Base-by-base conservation (phyloP, 2,888 invertebrate species). In the Hydrotaea cyrtoneurina region DNA sequence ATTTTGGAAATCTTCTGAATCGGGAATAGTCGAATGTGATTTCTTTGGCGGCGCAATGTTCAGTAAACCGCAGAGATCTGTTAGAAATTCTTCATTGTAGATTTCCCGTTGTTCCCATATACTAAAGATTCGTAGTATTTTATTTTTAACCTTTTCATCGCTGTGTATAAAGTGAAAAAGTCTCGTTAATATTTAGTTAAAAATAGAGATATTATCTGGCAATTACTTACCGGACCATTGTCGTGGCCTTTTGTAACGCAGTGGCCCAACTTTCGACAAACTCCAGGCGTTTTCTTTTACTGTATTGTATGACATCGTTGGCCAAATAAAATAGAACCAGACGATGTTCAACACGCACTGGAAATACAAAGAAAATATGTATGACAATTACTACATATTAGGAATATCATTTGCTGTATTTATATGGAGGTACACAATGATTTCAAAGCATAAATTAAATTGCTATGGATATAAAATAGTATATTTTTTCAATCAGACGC, bases 301-400 rank as follows among this genome's bases (percentile, higher is more conserved):
- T 97, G 92, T 98, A 98, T 92, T 99, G 99, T 87, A 99, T 97
- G 76, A 99, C 98, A 94, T 99, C 99, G 93, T 99, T 99, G 19
- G 98, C 98, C 90, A 99, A 93, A 92, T 99, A 98, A 92, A 99
- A 98, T 62, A 99, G 92, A 0, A 96, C 96, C 75, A 99, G 93
- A 72, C 98, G 94, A 91, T 98, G 98, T 88, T 97, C 97, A 5
- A 96, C 94, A 92, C 96, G 96, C 36, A 96, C 97, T 94, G 90
- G 23, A 93, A 92, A 53, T 13, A 69, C 71, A 74, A 43, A 11
- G 90, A 23, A 93, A 92, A 53, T 13, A 69, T 71, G 71, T 31
- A 11, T 66, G 11, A 59, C 23, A 26, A 26, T n/a, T 43, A 7
- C 31, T 7, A 31, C 7, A 31, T 31, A 7, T 31, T 31, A 31